Evolutionary conservation across 2,888 invertebrate species (phyloP), one percentile per base, ranked within the genome.

Genomic region (Aleiodes leptofemur): DNA sequence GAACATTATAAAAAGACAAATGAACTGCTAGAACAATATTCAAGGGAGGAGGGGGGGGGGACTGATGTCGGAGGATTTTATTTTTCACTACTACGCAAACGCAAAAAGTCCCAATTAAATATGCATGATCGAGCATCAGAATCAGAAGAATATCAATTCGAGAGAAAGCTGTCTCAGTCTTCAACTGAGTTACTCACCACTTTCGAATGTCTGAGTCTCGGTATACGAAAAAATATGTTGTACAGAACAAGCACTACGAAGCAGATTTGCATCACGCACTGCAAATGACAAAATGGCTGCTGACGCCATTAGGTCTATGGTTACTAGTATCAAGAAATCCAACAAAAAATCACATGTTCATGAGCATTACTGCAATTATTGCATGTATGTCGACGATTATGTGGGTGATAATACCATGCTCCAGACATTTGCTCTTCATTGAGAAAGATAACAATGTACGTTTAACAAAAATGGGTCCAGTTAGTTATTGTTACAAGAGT

Each of bases 301-400:
- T 77, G 7, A n/a, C 31, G 4, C 9, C 72, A 53, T 43, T 74
- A 29, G 77, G 78, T 8, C 23, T 78, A 16, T 78, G 78, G 78
- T 48, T 73, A 0, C 55, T 76, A 64, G 16, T 76, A 9, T 73
- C 72, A n/a, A 73, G 50, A 61, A 55, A 68, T 71, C 43, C 75
- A 8, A 66, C 61, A 43, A 72, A 64, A 31, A 23, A 1, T 14
- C 3, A 74, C 29, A 72, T 38, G 53, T 56, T 34, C 57, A 9
- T 29, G 23, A 74, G 74, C 3, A 75, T 38, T 31, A 4, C 59
- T 1, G 34, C 64, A 29, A 72, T 75, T 6, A 14, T 51, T 11
- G 8, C 61, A 5, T 77, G 74, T 5, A 73, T 69, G 38, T 55
- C 68, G 0, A 31, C 75, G 1, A 9, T 78, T 4, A 77, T 75